These are phyloP conservation scores for Lemur catta DNA, from an alignment of 2,797 vertebrate species.

Conservation along the genomic window DNA sequence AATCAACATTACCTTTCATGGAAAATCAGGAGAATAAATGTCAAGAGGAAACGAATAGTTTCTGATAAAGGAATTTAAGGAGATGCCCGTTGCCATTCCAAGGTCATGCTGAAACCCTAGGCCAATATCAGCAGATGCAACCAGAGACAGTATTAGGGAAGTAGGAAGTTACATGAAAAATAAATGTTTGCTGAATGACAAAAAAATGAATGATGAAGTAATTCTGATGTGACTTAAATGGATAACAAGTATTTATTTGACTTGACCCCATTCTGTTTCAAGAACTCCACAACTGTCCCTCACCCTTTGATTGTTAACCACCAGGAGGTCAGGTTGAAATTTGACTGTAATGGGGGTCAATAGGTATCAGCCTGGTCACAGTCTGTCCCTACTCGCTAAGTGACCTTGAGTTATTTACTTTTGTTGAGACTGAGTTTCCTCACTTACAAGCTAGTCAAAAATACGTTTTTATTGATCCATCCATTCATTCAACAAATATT, in stretches of 20 bases:
- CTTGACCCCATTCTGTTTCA: not conserved
- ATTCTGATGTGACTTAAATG: not conserved
- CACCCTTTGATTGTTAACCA: not conserved
- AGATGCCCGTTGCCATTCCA: not conserved
- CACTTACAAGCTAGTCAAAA: conserved; percentile 30
- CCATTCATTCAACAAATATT: conserved; percentile 4
- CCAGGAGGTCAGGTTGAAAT: not conserved
- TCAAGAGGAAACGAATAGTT: not conserved
- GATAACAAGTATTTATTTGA: not conserved
- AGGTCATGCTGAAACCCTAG: not conserved
- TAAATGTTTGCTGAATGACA: not conserved
- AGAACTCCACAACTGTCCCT: not conserved
- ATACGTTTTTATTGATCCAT: conserved; percentile 21
- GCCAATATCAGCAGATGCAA: not conserved
- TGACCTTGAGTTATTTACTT: conserved; percentile 32
- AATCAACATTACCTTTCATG: not conserved
- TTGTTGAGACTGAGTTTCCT: not conserved
- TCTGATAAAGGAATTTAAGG: not conserved
- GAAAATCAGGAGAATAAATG: not conserved
- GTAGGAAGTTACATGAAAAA: not conserved
- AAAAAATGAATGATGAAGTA: not conserved
- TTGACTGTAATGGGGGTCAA: not conserved
- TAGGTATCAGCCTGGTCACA: not conserved
- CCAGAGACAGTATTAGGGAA: not conserved
- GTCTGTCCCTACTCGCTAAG: not conserved